A percentile compares a stretch with the other conserved stretches of the same genome.
These are phyloP conservation scores for Drosophila ogumai DNA, from an alignment of 1,140 invertebrate genomes.

Conservation along the genomic window DNA sequence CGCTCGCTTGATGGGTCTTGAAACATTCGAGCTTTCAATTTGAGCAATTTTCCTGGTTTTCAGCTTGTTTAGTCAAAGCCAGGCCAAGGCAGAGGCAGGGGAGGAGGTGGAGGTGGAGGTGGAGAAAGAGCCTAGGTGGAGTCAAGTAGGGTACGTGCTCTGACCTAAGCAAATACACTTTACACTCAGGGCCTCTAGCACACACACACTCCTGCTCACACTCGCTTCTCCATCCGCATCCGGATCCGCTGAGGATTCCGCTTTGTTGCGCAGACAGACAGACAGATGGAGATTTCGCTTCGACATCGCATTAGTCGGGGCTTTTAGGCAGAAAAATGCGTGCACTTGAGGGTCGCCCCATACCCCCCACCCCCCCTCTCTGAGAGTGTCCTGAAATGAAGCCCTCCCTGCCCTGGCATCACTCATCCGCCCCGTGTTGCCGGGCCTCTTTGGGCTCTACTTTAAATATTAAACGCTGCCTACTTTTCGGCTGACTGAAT, in stretches of 20 bases:
- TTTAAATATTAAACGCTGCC: slow-evolving; percentile 63
- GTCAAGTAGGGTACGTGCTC: slow-evolving; percentile 41
- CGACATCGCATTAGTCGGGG: slow-evolving; percentile 74
- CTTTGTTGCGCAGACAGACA: slow-evolving; percentile 64
- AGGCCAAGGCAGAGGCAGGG: slow-evolving; percentile 39
- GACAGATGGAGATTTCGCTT: slow-evolving; percentile 64
- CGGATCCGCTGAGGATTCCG: slow-evolving; percentile 50
- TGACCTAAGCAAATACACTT: slow-evolving; percentile 78
- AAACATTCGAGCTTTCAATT: slow-evolving; percentile 53
- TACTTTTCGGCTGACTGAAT: slow-evolving; percentile 55
- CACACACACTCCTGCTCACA: slow-evolving; percentile 1
- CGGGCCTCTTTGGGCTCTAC: slow-evolving; percentile 14
- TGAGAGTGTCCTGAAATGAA: slow-evolving; percentile 16
- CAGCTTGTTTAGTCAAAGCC: slow-evolving; percentile 57
- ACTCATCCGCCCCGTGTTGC: slow-evolving; percentile 31
- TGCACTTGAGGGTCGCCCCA: slow-evolving; percentile 65
- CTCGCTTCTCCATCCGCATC: slow-evolving; percentile 5
- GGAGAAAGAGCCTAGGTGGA: slow-evolving; percentile 7
- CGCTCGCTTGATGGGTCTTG: slow-evolving; percentile 1
- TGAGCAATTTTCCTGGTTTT: slow-evolving; percentile 51
- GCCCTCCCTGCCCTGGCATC: background rate
- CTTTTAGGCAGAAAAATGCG: slow-evolving; percentile 84
- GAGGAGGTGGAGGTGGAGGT: background rate
- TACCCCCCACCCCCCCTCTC: background rate
- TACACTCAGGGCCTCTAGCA: slow-evolving; percentile 30